phyloP scores from a whole-genome alignment of 2,888 invertebrate species.

The Pachliopta kotzebuea region DNA sequence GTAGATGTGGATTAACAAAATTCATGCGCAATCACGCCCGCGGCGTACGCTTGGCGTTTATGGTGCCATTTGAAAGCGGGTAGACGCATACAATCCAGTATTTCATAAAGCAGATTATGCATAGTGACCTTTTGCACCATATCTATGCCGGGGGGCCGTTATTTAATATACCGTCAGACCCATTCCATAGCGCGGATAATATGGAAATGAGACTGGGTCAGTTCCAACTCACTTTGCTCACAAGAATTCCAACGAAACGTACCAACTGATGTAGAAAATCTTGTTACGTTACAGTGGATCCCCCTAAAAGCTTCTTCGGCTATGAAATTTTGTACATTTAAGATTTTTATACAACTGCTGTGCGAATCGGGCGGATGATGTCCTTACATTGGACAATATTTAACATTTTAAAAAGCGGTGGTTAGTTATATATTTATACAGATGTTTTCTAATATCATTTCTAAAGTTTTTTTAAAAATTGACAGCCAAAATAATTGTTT shows the following conservation, averaged over 20 bases:
- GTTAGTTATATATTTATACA: too few species aligned
- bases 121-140: constrained; percentile 31
- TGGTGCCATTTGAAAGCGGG: constrained; percentile 29
- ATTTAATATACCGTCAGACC: constrained; percentile 36
- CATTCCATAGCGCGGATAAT: constrained; percentile 41
- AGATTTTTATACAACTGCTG: too few species aligned
- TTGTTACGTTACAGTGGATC: constrained; percentile 37
- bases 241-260: constrained; percentile 42
- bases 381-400: too few species aligned
- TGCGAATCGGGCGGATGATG: too few species aligned
- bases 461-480: too few species aligned
- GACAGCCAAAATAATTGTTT: background rate
- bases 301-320: constrained; percentile 31
- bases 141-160: constrained; percentile 31
- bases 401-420: too few species aligned
- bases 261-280: constrained; percentile 42
- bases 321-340: constrained; percentile 14
- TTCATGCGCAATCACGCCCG: constrained; percentile 44
- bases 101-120: constrained; percentile 25
- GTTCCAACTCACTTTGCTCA: constrained; percentile 39
- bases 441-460: too few species aligned
- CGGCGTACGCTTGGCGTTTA: constrained; percentile 31
- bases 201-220: constrained; percentile 45
- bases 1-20: constrained; percentile 34
- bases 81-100: constrained; percentile 26